Base-by-base conservation (phyloP, 2,797 vertebrate species). In the Aplochiton taeniatus region DNA sequence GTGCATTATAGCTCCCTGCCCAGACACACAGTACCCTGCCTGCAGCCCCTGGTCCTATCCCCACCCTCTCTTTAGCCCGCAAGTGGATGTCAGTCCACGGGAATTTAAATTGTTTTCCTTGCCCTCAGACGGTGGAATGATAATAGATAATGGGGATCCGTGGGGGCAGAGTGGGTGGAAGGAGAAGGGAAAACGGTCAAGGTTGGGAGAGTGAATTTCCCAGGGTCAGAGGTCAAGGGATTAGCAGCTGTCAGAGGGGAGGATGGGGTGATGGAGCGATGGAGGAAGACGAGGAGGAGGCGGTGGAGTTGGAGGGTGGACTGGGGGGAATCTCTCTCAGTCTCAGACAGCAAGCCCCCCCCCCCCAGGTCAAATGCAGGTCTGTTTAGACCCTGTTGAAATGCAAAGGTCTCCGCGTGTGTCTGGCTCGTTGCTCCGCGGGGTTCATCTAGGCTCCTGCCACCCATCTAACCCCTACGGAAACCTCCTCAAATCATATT, bases 141-240 rank as follows among this genome's bases (percentile, higher is more conserved):
- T 92, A 91, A 89, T 86, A 83, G 81, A 70, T 91, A 93, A 89
- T 87, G 81, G 81, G 81, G 80, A 85, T 86, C 83, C 49, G 9
- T 60, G 11, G 72, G 85, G 81, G 81, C 77, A 86, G 79, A 82
- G 75, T 80, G 72, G 53, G 62, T 61, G 78, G 64, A 77, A 77
- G 74, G 75, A 73, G 75, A 76, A 81, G 41, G 81, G 82, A 86
- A 78, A 86, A 87, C 72, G 79, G 85, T 88, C 81, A 91, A 87
- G 87, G 81, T 89, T 76, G 85, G 85, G 81, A 76, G 90, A 91
- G 88, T 92, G 92, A 90, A 91, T 92, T 91, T 91, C 89, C 87
- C 54, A 74, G 78, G 91, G 92, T 93, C 91, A 94, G 80, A 91
- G 92, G 90, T 93, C 88, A 81, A 61, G 74, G 86, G 88, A 92